Conservation (phyloP, 2,797 vertebrate genomes). For the Falco novaeseelandiae region DNA sequence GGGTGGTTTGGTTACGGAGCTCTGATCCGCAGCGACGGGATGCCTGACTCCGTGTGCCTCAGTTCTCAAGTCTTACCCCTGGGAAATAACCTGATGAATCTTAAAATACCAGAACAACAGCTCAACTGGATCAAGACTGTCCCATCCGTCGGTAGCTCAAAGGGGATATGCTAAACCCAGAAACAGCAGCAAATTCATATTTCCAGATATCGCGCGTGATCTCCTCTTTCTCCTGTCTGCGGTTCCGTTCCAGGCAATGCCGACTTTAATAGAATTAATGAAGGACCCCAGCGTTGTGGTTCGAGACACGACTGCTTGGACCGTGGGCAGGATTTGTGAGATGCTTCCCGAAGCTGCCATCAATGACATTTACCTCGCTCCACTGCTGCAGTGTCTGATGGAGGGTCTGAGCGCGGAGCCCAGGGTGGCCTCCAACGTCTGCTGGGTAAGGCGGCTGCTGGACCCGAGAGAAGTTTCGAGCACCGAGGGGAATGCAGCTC, state of each 20-base stretch:
- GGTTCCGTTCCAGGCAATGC: conserved; percentile 85
- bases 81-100: not conserved
- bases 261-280: conserved; percentile 96
- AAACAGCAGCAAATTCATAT: accelerated
- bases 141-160: accelerated
- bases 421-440: conserved; percentile 94
- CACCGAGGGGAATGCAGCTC: not conserved
- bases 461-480: accelerated
- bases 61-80: not conserved
- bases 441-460: conserved; percentile 85
- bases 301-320: conserved; percentile 96
- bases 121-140: no score
- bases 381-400: conserved; percentile 94
- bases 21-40: not conserved
- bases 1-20: not conserved
- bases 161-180: accelerated
- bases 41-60: not conserved
- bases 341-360: conserved; percentile 96
- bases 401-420: conserved; percentile 95
- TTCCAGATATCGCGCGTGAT: accelerated
- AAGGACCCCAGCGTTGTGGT: conserved; percentile 97
- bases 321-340: conserved; percentile 95
- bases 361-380: conserved; percentile 91
- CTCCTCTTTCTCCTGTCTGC: not conserved
- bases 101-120: not conserved